A percentile compares a stretch with the other conserved stretches of the same genome.
Conservation (phyloP, 2,888 invertebrate species). For the Eupeodes luniger region DNA sequence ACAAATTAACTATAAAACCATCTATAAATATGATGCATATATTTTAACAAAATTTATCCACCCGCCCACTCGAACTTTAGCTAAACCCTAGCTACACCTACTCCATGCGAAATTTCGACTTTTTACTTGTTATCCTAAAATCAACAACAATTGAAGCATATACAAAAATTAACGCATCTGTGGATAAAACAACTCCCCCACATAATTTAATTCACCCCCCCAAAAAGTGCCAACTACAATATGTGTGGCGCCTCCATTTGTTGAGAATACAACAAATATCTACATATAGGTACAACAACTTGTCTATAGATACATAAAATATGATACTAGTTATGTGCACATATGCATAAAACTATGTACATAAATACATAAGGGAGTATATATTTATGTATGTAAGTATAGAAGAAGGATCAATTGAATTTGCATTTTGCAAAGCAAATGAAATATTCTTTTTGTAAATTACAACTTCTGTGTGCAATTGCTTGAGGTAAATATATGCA, state of each 20-base stretch:
- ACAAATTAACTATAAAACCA: too few relatives aligned
- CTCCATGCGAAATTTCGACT: neutral
- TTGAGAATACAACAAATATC: too few relatives aligned
- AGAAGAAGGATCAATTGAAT: conserved; percentile 59
- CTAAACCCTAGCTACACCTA: neutral
- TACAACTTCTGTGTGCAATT: conserved; percentile 46
- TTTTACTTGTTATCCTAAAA: neutral
- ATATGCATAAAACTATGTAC: neutral
- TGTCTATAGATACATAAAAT: too few relatives aligned
- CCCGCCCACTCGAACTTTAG: neutral
- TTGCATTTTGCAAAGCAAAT: conserved; percentile 65
- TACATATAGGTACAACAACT: too few relatives aligned
- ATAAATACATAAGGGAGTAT: neutral
- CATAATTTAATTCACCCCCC: neutral
- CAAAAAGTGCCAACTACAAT: neutral
- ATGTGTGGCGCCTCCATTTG: conserved; percentile 16
- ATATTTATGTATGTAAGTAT: neutral
- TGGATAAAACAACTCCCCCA: conserved; percentile 12
- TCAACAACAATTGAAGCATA: conserved; percentile 7
- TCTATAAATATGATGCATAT: too few relatives aligned
- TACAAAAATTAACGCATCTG: conserved; percentile 7
- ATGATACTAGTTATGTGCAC: too few relatives aligned
- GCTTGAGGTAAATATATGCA: conserved; percentile 55
- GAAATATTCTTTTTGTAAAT: conserved; percentile 71
- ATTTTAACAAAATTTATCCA: neutral